These are phyloP conservation scores for Lepilemur ruficaudatus DNA, from an alignment of 2,797 vertebrate species.

Conservation along the genomic window DNA sequence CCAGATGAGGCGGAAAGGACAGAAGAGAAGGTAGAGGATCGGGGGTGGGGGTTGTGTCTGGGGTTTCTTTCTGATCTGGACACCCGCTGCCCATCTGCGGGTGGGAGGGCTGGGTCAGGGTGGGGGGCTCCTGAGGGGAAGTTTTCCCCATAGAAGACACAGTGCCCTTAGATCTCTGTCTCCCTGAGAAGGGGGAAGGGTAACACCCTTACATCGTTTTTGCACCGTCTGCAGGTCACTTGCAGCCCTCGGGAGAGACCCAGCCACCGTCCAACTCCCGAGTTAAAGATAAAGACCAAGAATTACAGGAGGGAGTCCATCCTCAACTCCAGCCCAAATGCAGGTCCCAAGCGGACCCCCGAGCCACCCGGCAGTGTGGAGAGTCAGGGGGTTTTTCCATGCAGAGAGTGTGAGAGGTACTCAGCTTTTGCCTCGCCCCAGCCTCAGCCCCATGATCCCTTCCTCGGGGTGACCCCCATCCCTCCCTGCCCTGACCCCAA, in stretches of 20 bases:
- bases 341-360: background rate
- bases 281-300: conserved; percentile 76
- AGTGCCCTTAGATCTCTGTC: background rate
- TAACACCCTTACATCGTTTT: background rate
- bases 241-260: conserved; percentile 74
- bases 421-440: background rate
- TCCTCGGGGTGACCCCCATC: fast-evolving
- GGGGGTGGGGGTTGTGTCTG: background rate
- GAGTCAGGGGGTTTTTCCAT: conserved; percentile 72
- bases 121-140: background rate
- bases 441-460: background rate
- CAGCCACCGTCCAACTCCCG: conserved; percentile 67
- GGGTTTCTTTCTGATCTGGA: background rate
- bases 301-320: conserved; percentile 54
- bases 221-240: conserved; percentile 37
- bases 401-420: conserved; percentile 83
- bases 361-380: background rate
- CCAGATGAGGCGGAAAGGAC: conserved; percentile 61
- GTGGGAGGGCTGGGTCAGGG: fast-evolving
- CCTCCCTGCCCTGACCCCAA: background rate
- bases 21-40: conserved; percentile 75
- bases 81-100: fast-evolving
- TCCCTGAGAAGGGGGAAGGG: background rate
- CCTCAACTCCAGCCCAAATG: conserved; percentile 11
- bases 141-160: background rate